Evolutionary conservation across 2,797 vertebrate genomes (phyloP), one percentile per base, ranked within the genome.

Genomic region (Urophycis tenuis): DNA sequence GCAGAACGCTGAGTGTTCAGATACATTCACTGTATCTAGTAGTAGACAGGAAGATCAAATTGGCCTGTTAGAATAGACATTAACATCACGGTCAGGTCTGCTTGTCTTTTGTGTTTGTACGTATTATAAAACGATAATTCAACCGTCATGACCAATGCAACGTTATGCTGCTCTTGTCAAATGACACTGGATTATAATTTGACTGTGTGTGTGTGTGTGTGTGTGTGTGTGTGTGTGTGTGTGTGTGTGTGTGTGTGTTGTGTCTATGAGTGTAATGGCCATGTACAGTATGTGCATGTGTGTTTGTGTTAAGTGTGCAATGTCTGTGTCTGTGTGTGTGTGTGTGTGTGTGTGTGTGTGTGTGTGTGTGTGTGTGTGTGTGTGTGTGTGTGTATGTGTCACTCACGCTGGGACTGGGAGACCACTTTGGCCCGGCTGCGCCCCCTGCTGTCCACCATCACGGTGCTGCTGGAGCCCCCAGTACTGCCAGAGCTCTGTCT

Each of bases 341-440:
- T 3, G 0, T 34, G 0, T 74, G 36, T 36, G 33, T 73, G 4
- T 14, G 3, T 33, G 74, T 79, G 74, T 45, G 45, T 53, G 45
- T 53, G 45, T 53, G 45, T 53, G 45, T 53, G 45, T 53, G 45
- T 53, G 45, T 53, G 45, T 53, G 45, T 53, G 45, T 31, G 33
- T 34, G 31, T 72, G 31, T 53, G 76, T 72, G 2, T 39, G 29
- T 0, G 25, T 45, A 25, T 33, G 31, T 70, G 53, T 41, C 8
- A 93, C 94, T 81, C 91, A 99, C 98, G 98, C 90, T 99, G 98
- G 67, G 97, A 99, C 88, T 99, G 98, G 17, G 98, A 99, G 71
- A 97, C 96, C 2, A 96, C 95, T 94, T 99, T 99, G 82, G 98
- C 96, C 60, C 97, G 93, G 87, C 96, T 99, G 49, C 98, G 95